A percentile compares a stretch with the other conserved stretches of the same genome.
Evolutionary conservation across 2,797 vertebrate species (phyloP).

Genomic region (Poecilia velifera): DNA sequence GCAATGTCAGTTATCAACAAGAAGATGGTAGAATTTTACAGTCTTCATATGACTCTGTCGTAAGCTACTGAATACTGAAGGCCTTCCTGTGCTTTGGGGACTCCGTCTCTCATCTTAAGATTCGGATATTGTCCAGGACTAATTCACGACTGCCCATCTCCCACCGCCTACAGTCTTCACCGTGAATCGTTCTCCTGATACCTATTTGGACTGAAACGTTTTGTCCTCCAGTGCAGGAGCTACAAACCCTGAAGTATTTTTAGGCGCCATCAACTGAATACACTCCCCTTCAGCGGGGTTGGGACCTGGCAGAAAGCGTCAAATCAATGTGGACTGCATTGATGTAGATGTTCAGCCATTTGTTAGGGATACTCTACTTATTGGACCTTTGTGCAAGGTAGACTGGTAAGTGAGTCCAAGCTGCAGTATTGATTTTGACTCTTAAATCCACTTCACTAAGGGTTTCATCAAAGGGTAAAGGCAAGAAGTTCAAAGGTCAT

Average conservation of each 20-base stretch:
- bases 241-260: slow-evolving; percentile 48
- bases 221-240: slow-evolving; percentile 33
- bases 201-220: slow-evolving; percentile 24
- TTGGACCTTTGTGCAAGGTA: slow-evolving; percentile 8
- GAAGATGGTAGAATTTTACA: not conserved
- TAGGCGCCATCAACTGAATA: slow-evolving; percentile 28
- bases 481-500: not conserved
- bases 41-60: not conserved
- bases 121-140: not conserved
- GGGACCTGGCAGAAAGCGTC: slow-evolving; percentile 17
- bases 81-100: not conserved
- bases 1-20: not conserved
- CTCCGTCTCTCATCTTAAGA: not conserved
- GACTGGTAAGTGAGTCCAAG: slow-evolving; percentile 38
- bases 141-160: not conserved
- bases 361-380: slow-evolving; percentile 41
- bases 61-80: not conserved
- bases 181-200: slow-evolving; percentile 31
- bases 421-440: slow-evolving; percentile 50
- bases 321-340: slow-evolving; percentile 45
- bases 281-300: slow-evolving; percentile 9
- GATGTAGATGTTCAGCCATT: slow-evolving; percentile 26
- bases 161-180: not conserved
- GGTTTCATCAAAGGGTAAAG: slow-evolving; percentile 15
- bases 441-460: slow-evolving; percentile 47